phyloP scores from a whole-genome alignment of 2,888 invertebrate genomes.

The Thyatira batis region DNA sequence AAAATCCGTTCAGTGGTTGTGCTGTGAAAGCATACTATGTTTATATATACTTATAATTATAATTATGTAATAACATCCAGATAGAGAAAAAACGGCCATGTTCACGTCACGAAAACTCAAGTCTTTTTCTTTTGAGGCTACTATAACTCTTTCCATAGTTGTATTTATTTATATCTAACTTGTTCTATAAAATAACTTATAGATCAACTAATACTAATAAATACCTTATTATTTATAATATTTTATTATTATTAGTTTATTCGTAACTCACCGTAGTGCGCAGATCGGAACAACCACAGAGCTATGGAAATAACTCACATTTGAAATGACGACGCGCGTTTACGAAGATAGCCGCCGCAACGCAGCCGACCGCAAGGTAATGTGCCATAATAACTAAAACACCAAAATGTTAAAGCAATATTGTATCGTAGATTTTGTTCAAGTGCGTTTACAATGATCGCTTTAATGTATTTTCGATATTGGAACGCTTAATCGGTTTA shows the following conservation, averaged over 20 bases:
- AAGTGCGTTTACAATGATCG: background rate
- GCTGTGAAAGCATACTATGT: no score
- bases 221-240: no score
- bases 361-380: conserved; percentile 23
- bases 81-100: no score
- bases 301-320: conserved; percentile 27
- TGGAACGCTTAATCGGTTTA: background rate
- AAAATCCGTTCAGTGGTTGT: no score
- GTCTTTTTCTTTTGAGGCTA: no score
- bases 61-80: no score
- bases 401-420: conserved; percentile 2
- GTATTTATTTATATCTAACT: no score
- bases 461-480: background rate
- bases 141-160: no score
- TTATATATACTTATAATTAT: no score
- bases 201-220: no score
- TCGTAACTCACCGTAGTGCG: background rate
- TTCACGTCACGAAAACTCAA: no score
- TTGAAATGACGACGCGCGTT: conserved; percentile 26
- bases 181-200: no score
- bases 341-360: conserved; percentile 19
- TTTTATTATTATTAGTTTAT: background rate
- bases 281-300: conserved; percentile 7
- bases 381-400: conserved; percentile 22
- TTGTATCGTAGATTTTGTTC: background rate